A percentile compares a stretch with the other conserved stretches of the same genome.
Conservation (phyloP, 2,113 vertebrate species). For the Pterophyllum scalare region DNA sequence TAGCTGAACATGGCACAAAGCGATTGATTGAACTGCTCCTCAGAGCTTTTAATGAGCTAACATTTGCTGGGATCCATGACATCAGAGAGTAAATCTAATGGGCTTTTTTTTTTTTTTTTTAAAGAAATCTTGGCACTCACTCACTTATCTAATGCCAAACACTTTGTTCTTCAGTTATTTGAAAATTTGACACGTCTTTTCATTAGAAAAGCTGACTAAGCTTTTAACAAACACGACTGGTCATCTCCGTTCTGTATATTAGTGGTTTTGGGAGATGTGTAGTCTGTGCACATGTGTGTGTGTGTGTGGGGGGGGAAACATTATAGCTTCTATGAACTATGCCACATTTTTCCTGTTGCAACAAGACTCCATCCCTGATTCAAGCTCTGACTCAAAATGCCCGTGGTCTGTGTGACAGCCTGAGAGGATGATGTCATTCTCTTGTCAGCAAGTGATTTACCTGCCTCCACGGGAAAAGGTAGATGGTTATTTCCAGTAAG, state of each 20-base stretch:
- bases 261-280: background rate
- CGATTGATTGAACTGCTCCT: slow-evolving; percentile 61
- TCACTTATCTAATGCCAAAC: slow-evolving; percentile 71
- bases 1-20: slow-evolving; percentile 62
- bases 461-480: slow-evolving; percentile 29
- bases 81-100: slow-evolving; percentile 69
- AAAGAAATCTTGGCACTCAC: slow-evolving; percentile 37
- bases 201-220: slow-evolving; percentile 72
- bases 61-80: slow-evolving; percentile 68
- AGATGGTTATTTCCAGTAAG: slow-evolving; percentile 43
- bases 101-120: background rate
- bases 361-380: slow-evolving; percentile 13
- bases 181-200: slow-evolving; percentile 71
- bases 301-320: too few relatives aligned
- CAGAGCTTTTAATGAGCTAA: slow-evolving; percentile 66
- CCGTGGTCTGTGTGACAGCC: background rate
- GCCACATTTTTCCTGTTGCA: slow-evolving; percentile 39
- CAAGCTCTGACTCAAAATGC: slow-evolving; percentile 39
- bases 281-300: background rate
- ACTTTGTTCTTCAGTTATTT: slow-evolving; percentile 71
- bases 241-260: slow-evolving; percentile 33
- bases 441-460: slow-evolving; percentile 52
- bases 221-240: slow-evolving; percentile 55
- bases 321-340: background rate
- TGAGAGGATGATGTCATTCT: slow-evolving; percentile 57